phyloP scores from a whole-genome alignment of 2,888 invertebrate genomes.

The Amphipoea lucens region DNA sequence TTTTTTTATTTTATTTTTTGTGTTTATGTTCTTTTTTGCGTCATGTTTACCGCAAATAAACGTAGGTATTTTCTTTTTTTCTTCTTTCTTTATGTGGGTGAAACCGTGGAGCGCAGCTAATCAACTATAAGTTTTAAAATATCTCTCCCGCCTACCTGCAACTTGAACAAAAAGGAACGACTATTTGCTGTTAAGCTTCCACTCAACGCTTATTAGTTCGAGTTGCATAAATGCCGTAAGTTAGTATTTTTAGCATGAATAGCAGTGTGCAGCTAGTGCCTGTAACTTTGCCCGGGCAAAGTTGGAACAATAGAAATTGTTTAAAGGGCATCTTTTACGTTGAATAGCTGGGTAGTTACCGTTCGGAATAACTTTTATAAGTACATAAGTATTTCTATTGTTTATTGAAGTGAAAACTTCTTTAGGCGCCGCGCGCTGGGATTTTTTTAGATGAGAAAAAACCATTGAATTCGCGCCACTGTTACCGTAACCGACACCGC shows the following conservation, averaged over 20 bases:
- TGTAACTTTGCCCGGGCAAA: constrained; percentile 31
- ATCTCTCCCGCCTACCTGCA: background rate
- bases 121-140: background rate
- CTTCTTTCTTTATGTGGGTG: background rate
- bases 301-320: constrained; percentile 29
- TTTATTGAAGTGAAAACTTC: background rate
- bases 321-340: constrained; percentile 19
- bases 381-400: background rate
- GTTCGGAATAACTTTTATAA: background rate
- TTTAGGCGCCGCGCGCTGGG: too few relatives aligned
- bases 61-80: too few relatives aligned
- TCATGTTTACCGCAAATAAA: too few relatives aligned
- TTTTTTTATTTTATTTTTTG: too few relatives aligned
- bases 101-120: background rate
- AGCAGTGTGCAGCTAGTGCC: constrained; percentile 16
- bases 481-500: too few relatives aligned
- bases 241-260: constrained; percentile 17
- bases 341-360: background rate
- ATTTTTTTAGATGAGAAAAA: too few relatives aligned
- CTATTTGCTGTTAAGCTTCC: background rate
- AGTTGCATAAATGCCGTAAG: constrained; percentile 28
- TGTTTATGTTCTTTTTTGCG: too few relatives aligned
- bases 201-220: constrained; percentile 22
- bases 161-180: background rate
- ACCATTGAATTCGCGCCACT: too few relatives aligned